Conservation (phyloP, 2,113 vertebrate genomes). For the Lepus timidus region DNA sequence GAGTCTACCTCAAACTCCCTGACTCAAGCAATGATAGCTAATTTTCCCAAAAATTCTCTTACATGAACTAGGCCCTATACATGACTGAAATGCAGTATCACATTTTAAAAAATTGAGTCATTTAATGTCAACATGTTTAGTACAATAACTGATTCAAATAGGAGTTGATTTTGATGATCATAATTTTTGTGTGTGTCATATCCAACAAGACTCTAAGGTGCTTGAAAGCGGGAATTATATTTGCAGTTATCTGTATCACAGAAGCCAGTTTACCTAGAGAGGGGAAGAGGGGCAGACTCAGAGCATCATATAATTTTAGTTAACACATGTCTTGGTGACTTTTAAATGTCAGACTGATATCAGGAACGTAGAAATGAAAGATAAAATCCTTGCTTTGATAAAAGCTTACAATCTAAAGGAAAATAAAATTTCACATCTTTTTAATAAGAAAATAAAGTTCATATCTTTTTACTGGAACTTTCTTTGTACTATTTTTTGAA, state of each 20-base stretch:
- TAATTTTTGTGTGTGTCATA: not conserved
- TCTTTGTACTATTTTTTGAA: not conserved
- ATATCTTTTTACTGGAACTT: not conserved
- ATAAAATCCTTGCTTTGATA: not conserved
- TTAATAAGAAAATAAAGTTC: conserved; percentile 4
- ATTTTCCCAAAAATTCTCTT: not conserved
- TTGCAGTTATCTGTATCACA: not conserved
- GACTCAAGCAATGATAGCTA: not conserved
- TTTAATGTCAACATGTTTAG: not conserved
- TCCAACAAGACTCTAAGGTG: conserved; percentile 16
- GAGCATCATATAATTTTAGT: not conserved
- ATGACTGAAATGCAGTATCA: not conserved
- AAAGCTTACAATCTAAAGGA: not conserved
- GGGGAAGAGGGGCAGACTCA: not conserved
- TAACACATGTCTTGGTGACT: not conserved
- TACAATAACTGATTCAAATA: not conserved
- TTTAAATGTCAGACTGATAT: not conserved
- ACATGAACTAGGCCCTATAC: not conserved
- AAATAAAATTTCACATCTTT: not conserved
- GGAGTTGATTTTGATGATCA: not conserved
- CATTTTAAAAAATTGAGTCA: not conserved
- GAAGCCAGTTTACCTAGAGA: not conserved
- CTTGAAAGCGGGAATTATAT: not conserved
- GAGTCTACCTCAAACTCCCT: not conserved
- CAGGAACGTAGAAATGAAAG: not conserved